A percentile compares a stretch with the other conserved stretches of the same genome.
Evolutionary conservation across 2,113 vertebrate species (phyloP).

Genomic region (Forbesichthys papilliferus): DNA sequence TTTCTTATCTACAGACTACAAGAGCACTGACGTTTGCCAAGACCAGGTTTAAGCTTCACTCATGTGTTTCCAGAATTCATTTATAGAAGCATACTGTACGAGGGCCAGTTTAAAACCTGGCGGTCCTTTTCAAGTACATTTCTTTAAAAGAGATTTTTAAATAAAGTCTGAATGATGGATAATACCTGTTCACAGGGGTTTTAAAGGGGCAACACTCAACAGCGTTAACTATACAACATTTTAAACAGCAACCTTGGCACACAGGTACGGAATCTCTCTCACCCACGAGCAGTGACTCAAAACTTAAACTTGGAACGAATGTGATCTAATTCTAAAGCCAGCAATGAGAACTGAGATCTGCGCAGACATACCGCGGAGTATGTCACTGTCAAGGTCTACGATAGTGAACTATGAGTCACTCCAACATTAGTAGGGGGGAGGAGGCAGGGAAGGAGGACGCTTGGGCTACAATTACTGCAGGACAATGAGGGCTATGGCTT

Average conservation of each 20-base stretch:
- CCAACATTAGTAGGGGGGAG: slow-evolving; percentile 49
- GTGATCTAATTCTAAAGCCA: slow-evolving; percentile 21
- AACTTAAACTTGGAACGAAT: slow-evolving; percentile 8
- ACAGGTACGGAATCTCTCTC: background rate
- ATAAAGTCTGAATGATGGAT: slow-evolving; percentile 21
- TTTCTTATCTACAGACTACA: slow-evolving; percentile 50
- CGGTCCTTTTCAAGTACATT: slow-evolving; percentile 23
- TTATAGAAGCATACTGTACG: slow-evolving; percentile 29
- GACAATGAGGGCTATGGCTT: slow-evolving; percentile 56
- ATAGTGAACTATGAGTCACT: slow-evolving; percentile 72
- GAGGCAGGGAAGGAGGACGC: slow-evolving; percentile 41
- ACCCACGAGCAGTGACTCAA: slow-evolving; percentile 5
- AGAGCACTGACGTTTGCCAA: slow-evolving; percentile 41
- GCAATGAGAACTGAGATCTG: slow-evolving; percentile 28
- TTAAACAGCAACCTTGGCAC: slow-evolving; percentile 2
- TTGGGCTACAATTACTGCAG: slow-evolving; percentile 43
- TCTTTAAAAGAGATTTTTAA: background rate
- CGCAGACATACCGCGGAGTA: slow-evolving; percentile 33
- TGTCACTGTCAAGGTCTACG: slow-evolving; percentile 42
- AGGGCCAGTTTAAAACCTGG: background rate
- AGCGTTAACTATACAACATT: background rate
- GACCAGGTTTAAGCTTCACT: slow-evolving; percentile 44
- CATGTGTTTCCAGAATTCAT: slow-evolving; percentile 59
- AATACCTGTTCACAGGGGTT: slow-evolving; percentile 18
- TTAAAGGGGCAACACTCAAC: background rate